Base-by-base conservation (phyloP, 2,888 invertebrate species). In the Agrypnus murinus region DNA sequence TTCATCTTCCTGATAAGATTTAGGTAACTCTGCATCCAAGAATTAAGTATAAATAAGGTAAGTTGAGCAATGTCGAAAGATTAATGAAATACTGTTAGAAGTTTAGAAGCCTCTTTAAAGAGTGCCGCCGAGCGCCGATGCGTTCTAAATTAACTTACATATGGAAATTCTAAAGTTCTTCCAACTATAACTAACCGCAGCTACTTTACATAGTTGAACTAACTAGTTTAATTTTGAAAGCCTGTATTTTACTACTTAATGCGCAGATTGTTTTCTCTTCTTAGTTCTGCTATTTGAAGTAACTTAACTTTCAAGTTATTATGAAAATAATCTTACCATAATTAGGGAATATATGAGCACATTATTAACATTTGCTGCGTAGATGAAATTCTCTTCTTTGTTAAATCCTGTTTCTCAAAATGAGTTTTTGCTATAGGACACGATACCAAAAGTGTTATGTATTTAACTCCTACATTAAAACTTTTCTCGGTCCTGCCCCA, bases 141-240 rank as follows among this genome's bases (percentile, higher is more conserved):
- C 71, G 58, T 69, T 69, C 59, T 69, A 65, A 69, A 69, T 67
- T 71, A 67, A 71, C 63, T 71, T 71, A 58, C 66, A 67, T 71
- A 71, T 71, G 66, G 66, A 67, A 71, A 71, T 71, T 67, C 59
- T 46, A 9, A 71, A 71, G 66, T 67, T 71, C 66, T 71, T 71
- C 66, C 65, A 59, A 66, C 59, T 58, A 66, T 63, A 71, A 71
- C 59, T 58, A 71, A 71, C 66, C 66, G 58, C 66, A 71, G 63
- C 58, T 71, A 66, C 58, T 66, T 66, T 71, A 40, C 67, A 66
- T 63, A 67, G 71, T 66, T 71, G 46, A 67, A 66, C 66, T 50
- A 69, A 69, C 71, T 67, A 63, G 59, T 64, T 71, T 63, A 67
- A 67, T 64, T 67, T 63, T 58, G 58, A 71, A 60, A 48, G 55